phyloP scores from a whole-genome alignment of 53 echinoderm and acorn worm species.

The Crossaster papposus region DNA sequence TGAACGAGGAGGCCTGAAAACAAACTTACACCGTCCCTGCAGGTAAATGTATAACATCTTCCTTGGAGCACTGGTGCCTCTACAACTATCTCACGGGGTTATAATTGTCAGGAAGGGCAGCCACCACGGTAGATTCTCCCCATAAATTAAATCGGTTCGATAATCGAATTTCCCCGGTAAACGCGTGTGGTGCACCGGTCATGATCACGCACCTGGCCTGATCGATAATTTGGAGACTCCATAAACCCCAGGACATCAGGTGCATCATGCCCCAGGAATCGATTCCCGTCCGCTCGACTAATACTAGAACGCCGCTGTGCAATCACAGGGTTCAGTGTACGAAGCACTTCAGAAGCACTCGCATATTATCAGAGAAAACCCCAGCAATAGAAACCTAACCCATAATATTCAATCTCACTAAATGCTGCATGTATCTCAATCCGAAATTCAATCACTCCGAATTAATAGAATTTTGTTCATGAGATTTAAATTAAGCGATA shows the following conservation, averaged over 20 bases:
- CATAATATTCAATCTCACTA: not conserved
- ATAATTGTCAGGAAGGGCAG: not conserved
- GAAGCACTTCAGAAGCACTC: not conserved
- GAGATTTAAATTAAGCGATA: not conserved
- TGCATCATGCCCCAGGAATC: not conserved
- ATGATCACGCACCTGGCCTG: not conserved
- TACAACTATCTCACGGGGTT: not conserved
- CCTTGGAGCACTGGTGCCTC: not conserved
- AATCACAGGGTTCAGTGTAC: not conserved
- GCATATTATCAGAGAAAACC: not conserved
- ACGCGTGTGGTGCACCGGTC: slow-evolving; percentile 13
- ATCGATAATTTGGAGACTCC: slow-evolving; percentile 13
- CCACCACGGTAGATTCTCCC: not conserved
- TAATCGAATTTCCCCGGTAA: slow-evolving; percentile 26
- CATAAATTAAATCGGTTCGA: slow-evolving; percentile 1
- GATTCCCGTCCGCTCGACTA: not conserved
- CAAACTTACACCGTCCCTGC: not conserved
- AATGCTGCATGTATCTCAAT: not conserved
- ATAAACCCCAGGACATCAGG: not conserved
- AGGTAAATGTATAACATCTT: not conserved
- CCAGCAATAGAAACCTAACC: not conserved
- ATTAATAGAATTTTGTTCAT: not conserved
- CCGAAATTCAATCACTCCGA: not conserved
- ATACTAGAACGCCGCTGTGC: not conserved
- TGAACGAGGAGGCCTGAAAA: not conserved